phyloP scores from a whole-genome alignment of 1,140 invertebrate genomes.

The Dendroctonus ponderosae region DNA sequence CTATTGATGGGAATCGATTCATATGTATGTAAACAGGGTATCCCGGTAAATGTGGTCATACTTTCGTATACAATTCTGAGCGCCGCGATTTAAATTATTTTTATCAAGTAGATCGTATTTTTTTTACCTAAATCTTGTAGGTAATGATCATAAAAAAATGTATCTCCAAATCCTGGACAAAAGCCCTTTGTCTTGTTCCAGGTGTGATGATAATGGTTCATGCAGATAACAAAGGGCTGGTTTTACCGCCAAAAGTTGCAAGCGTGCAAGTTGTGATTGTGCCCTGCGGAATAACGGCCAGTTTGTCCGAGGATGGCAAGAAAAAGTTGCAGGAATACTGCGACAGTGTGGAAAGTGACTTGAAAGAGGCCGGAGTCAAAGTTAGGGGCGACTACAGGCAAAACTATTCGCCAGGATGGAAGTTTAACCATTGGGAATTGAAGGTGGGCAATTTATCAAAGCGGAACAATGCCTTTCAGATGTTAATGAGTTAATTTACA shows the following conservation, averaged over 20 bases:
- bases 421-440: conserved; percentile 99
- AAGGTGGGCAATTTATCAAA: conserved; percentile 62
- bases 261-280: conserved; percentile 84
- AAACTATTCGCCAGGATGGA: conserved; percentile 99
- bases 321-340: conserved; percentile 73
- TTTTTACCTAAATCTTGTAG: too few species aligned
- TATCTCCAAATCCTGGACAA: too few species aligned
- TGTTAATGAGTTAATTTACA: conserved; percentile 44
- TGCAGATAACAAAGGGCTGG: conserved; percentile 94
- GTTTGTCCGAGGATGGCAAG: conserved; percentile 69
- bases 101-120: too few species aligned
- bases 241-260: conserved; percentile 92
- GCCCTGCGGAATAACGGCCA: conserved; percentile 93
- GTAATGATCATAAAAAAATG: too few species aligned
- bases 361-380: conserved; percentile 62
- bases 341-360: conserved; percentile 61
- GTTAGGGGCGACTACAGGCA: conserved; percentile 84
- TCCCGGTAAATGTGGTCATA: too few species aligned
- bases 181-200: conserved; percentile 38
- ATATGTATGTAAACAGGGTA: too few species aligned
- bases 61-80: too few species aligned
- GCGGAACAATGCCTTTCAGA: background rate
- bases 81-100: too few species aligned
- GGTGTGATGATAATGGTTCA: conserved; percentile 96
- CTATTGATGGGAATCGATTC: too few species aligned